Conservation (phyloP, 2,113 vertebrate genomes). For the Channa maculata region DNA sequence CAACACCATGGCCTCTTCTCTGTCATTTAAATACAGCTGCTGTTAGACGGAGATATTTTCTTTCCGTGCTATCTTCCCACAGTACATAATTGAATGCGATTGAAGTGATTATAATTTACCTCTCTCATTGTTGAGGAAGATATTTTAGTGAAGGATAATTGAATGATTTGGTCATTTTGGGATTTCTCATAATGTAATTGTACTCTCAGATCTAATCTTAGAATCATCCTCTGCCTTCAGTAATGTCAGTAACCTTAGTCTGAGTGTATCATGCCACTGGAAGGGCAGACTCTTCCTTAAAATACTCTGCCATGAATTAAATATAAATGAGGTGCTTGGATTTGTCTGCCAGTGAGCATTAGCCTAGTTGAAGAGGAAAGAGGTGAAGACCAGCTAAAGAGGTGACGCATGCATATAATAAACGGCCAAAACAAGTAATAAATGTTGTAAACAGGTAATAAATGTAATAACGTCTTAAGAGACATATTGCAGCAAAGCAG, state of each 20-base stretch:
- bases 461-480: no score
- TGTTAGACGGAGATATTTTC: constrained; percentile 29
- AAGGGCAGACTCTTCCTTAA: constrained; percentile 67
- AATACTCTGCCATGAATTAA: constrained; percentile 78
- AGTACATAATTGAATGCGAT: not conserved
- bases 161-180: constrained; percentile 23
- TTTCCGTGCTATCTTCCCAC: constrained; percentile 12
- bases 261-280: constrained; percentile 50
- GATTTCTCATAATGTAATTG: constrained; percentile 24
- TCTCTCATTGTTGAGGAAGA: constrained; percentile 19
- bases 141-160: constrained; percentile 28
- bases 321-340: constrained; percentile 76
- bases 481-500: no score
- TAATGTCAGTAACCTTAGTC: constrained; percentile 49
- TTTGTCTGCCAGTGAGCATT: constrained; percentile 56
- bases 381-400: not conserved
- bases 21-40: constrained; percentile 19
- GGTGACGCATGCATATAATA: constrained; percentile 2
- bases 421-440: not conserved
- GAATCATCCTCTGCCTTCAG: constrained; percentile 25
- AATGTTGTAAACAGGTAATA: no score
- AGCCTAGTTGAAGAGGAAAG: constrained; percentile 18
- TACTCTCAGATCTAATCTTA: constrained; percentile 26
- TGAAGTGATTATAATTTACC: constrained; percentile 19
- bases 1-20: constrained; percentile 14